These are phyloP conservation scores for Notolabrus celidotus DNA, from an alignment of 2,797 vertebrate genomes.

Conservation along the genomic window DNA sequence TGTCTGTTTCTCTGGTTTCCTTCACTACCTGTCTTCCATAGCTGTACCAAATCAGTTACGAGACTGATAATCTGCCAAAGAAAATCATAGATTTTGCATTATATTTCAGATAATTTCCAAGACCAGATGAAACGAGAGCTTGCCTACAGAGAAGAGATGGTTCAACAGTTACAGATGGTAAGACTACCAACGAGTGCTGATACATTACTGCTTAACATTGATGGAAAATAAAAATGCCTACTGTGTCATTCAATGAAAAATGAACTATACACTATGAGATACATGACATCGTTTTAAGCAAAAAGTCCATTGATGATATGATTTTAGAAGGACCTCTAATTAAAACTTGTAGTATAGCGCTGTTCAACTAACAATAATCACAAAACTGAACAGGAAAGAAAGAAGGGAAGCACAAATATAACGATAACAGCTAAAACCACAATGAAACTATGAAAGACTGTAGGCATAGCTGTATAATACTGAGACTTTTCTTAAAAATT, in stretches of 20 bases:
- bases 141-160: slow-evolving; percentile 98
- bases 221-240: no score
- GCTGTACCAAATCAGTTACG: not conserved
- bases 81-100: slow-evolving; percentile 35
- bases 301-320: no score
- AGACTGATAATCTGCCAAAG: slow-evolving; percentile 3
- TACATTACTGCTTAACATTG: no score
- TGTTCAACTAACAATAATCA: slow-evolving; percentile 15
- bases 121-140: slow-evolving; percentile 99
- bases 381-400: slow-evolving; percentile 9
- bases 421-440: slow-evolving; percentile 4
- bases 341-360: slow-evolving; percentile 38
- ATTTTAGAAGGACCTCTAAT: slow-evolving; percentile 33
- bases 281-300: slow-evolving; percentile 2
- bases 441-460: not conserved
- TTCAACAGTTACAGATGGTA: slow-evolving; percentile 97
- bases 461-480: slow-evolving; percentile 3
- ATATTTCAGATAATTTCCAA: slow-evolving; percentile 94
- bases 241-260: slow-evolving; percentile 50
- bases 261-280: slow-evolving; percentile 38
- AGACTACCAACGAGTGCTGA: slow-evolving; percentile 69
- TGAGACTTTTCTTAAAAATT: not conserved
- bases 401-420: slow-evolving; percentile 11
- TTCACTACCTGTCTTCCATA: slow-evolving; percentile 4
- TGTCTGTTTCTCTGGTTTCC: not conserved